These are phyloP conservation scores for Lordiphosa andalusiaca DNA, from an alignment of 2,888 invertebrate species.

Conservation along the genomic window DNA sequence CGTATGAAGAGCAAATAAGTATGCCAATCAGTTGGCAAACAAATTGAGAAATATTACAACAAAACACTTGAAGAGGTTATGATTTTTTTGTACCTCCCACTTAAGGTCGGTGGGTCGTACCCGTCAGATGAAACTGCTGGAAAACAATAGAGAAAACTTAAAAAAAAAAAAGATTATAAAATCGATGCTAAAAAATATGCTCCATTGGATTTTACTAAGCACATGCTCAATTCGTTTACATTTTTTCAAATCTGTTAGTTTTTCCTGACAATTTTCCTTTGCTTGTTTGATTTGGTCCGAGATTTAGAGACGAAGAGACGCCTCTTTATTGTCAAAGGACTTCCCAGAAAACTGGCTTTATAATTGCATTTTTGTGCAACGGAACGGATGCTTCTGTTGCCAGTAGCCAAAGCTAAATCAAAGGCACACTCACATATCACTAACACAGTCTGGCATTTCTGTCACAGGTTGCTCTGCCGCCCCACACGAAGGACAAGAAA, in stretches of 20 bases:
- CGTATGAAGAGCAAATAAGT: conserved; percentile 4
- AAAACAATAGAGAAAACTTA: too few relatives aligned
- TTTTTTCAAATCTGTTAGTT: too few relatives aligned
- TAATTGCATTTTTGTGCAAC: conserved; percentile 56
- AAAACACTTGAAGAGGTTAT: conserved; percentile 6
- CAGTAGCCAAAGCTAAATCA: conserved; percentile 11
- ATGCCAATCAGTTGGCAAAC: conserved; percentile 9
- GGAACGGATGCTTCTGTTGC: conserved; percentile 7
- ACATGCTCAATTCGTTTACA: too few relatives aligned
- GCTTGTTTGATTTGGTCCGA: too few relatives aligned
- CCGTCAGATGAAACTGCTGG: too few relatives aligned
- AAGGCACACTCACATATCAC: conserved; percentile 6
- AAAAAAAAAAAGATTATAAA: too few relatives aligned
- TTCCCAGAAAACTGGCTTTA: conserved; percentile 5
- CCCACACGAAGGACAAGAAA: background rate
- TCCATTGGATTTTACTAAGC: too few relatives aligned
- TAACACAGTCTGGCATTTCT: conserved; percentile 9
- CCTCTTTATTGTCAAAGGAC: too few relatives aligned
- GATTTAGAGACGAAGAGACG: too few relatives aligned
- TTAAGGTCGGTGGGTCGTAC: too few relatives aligned
- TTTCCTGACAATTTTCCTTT: too few relatives aligned
- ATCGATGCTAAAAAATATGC: too few relatives aligned
- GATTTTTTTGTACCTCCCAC: background rate
- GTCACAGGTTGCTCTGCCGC: background rate
- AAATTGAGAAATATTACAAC: conserved; percentile 1